Conservation (phyloP, 2,113 vertebrate genomes). For the Colaptes auratus region DNA sequence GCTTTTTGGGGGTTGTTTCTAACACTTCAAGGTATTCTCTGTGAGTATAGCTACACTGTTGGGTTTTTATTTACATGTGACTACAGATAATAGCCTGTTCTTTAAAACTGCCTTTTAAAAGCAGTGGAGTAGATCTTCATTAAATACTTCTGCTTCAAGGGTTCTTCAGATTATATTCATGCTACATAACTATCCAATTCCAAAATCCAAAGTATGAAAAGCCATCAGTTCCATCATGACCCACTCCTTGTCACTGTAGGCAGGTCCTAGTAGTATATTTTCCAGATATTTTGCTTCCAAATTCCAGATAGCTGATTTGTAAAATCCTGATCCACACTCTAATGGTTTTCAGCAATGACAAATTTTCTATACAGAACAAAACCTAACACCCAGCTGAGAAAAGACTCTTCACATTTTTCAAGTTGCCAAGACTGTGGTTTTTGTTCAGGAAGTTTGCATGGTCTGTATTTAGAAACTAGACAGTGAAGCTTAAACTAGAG, state of each 20-base stretch:
- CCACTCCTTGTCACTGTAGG: background rate
- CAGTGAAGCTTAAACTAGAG: background rate
- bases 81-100: background rate
- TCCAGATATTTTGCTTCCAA: background rate
- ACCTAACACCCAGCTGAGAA: background rate
- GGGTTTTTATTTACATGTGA: background rate
- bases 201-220: background rate
- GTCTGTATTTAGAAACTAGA: background rate
- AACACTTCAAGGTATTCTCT: background rate
- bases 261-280: background rate
- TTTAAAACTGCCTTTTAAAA: background rate
- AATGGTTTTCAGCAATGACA: background rate
- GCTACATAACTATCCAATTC: background rate
- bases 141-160: background rate
- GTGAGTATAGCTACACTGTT: background rate
- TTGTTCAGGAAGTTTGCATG: background rate
- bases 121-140: background rate
- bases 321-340: background rate
- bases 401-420: background rate
- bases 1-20: background rate
- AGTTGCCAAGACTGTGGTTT: background rate
- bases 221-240: background rate
- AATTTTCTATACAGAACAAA: background rate
- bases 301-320: background rate
- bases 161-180: background rate